phyloP scores from a whole-genome alignment of 2,797 vertebrate genomes.

The Valencia hispanica region DNA sequence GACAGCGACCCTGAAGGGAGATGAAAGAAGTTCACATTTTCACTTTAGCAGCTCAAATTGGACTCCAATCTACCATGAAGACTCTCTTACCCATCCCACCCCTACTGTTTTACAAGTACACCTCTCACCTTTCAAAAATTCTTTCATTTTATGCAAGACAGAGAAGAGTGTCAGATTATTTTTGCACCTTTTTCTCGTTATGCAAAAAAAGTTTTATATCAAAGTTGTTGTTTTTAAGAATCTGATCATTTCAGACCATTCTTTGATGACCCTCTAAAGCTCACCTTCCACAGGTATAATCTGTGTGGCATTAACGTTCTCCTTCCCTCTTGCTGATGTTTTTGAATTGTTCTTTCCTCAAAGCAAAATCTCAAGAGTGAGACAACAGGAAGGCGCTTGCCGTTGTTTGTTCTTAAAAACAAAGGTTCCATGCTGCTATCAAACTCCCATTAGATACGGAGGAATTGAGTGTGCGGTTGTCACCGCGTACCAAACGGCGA shows the following conservation, averaged over 20 bases:
- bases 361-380: conserved; percentile 65
- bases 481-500: conserved; percentile 76
- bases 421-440: conserved; percentile 81
- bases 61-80: conserved; percentile 79
- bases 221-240: not conserved
- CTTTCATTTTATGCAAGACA: conserved; percentile 64
- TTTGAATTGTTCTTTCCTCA: conserved; percentile 53
- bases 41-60: conserved; percentile 91
- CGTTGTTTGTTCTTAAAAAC: conserved; percentile 80
- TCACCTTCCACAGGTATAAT: conserved; percentile 44
- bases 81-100: conserved; percentile 50
- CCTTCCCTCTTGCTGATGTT: conserved; percentile 27
- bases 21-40: conserved; percentile 97
- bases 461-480: conserved; percentile 80
- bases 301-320: conserved; percentile 39
- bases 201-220: not conserved
- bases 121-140: conserved; percentile 46
- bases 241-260: not conserved
- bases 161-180: conserved; percentile 29
- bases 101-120: conserved; percentile 41
- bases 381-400: conserved; percentile 62
- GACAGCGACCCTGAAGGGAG: conserved; percentile 96
- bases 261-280: not conserved
- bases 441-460: conserved; percentile 85
- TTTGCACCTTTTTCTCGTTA: conserved; percentile 1